Evolutionary conservation across 2,113 vertebrate genomes (phyloP), one percentile per base, ranked within the genome.

Genomic region (Dipodomys ordii): DNA sequence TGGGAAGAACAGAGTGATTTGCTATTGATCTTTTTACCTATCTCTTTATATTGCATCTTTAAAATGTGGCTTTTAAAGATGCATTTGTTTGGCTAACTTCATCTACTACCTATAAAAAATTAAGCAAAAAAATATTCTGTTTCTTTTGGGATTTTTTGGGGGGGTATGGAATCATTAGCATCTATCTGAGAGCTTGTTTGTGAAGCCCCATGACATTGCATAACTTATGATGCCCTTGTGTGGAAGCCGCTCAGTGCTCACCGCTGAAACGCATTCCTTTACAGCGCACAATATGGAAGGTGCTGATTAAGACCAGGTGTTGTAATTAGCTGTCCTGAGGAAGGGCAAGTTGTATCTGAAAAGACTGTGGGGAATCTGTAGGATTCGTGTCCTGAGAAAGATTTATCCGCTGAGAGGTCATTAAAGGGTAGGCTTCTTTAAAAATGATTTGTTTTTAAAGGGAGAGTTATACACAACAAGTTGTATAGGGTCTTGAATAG

Each of bases 151-250:
- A 57, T 25, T 62, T 62, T 64, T 25, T 64, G n/a, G n/a, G n/a
- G n/a, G n/a, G 30, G 30, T 74, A 68, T 83, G 78, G 35, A 62
- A 57, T 88, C 57, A 94, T 92, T 94, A 93, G 65, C 49, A 44
- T 91, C n/a, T 60, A 62, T 95, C 88, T 95, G 89, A 92, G 94
- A 94, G 83, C 74, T 73, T 92, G 44, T 78, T 95, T 91, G n/a
- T 88, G 94, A 96, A 97, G 49, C 78, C 69, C 86, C 6, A 76
- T 0, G 90, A 67, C 95, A 74, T 92, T 96, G 97, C 90, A 39
- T 95, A 94, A 89, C 60, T n/a, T 96, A 82, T 0, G 28, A 46
- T 83, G 46, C 87, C 69, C 94, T 96, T 67, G 84, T 94, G 93
- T 92, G 53, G 84, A 93, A 83, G 74, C 72, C 39, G 20, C 9